Evolutionary conservation across 2,888 invertebrate genomes (phyloP).

Genomic region (Spialia ferax): DNA sequence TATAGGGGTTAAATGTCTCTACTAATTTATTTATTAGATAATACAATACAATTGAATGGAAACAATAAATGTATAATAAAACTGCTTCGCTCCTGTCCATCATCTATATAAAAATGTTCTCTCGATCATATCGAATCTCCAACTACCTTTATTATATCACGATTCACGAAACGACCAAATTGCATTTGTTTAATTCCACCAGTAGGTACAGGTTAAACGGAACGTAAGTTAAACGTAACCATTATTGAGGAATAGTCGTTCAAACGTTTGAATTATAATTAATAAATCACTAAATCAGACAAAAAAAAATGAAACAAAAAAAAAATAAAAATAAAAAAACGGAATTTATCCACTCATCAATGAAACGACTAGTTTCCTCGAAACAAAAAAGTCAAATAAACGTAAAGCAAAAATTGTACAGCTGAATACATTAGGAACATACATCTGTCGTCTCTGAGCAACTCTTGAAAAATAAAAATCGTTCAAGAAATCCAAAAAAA

Average conservation of each 20-base stretch:
- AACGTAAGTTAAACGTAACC: slow-evolving; percentile 35
- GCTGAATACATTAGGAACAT: slow-evolving; percentile 81
- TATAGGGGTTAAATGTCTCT: slow-evolving; percentile 64
- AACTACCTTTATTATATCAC: slow-evolving; percentile 45
- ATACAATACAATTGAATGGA: slow-evolving; percentile 66
- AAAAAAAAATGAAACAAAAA: slow-evolving; percentile 55
- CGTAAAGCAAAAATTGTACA: slow-evolving; percentile 67
- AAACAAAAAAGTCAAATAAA: slow-evolving; percentile 60
- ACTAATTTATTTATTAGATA: slow-evolving; percentile 42
- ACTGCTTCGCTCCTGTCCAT: slow-evolving; percentile 63
- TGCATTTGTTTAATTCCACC: slow-evolving; percentile 46
- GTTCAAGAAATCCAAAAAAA: slow-evolving; percentile 78
- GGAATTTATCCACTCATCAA: slow-evolving; percentile 55
- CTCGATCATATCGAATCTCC: slow-evolving; percentile 48
- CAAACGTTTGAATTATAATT: slow-evolving; percentile 53
- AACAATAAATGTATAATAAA: slow-evolving; percentile 86
- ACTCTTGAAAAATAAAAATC: slow-evolving; percentile 65
- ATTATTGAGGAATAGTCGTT: slow-evolving; percentile 62
- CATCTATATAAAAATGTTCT: slow-evolving; percentile 53
- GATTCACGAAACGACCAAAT: slow-evolving; percentile 42
- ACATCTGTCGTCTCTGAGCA: slow-evolving; percentile 79
- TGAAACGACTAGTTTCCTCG: slow-evolving; percentile 75
- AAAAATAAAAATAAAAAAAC: slow-evolving; percentile 58
- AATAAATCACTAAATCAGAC: slow-evolving; percentile 67
- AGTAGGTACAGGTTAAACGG: slow-evolving; percentile 41